These are phyloP conservation scores for Drosophila obscura DNA, from an alignment of 1,140 invertebrate species.

Conservation along the genomic window DNA sequence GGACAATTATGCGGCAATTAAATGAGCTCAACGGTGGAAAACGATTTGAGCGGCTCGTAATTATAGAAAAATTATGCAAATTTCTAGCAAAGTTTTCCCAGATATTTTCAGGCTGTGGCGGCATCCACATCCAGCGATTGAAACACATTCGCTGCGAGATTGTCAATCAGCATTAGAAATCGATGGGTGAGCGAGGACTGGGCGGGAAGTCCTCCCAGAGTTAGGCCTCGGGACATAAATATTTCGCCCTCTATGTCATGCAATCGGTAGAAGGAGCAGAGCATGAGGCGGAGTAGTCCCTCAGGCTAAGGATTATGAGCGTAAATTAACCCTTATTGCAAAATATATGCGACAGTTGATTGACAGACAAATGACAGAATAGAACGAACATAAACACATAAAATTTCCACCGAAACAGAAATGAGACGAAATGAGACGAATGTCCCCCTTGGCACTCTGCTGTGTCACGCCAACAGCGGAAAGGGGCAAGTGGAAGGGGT, in stretches of 20 bases:
- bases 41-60: constrained; percentile 33
- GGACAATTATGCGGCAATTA: constrained; percentile 72
- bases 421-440: constrained; percentile 7
- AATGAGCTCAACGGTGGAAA: constrained; percentile 57
- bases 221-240: constrained; percentile 50
- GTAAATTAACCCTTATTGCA: constrained; percentile 82
- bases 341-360: constrained; percentile 81
- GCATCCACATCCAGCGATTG: constrained; percentile 8
- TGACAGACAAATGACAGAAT: constrained; percentile 79
- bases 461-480: too few relatives aligned
- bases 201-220: constrained; percentile 22
- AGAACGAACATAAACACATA: constrained; percentile 40
- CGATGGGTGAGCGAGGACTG: constrained; percentile 42
- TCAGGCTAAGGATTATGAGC: constrained; percentile 73
- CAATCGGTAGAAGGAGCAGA: constrained; percentile 24
- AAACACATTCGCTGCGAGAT: constrained; percentile 19
- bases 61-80: constrained; percentile 66
- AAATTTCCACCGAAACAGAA: constrained; percentile 43
- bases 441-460: neutral
- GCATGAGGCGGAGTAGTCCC: neutral
- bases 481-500: neutral
- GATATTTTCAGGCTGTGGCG: constrained; percentile 1
- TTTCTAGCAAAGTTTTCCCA: constrained; percentile 24
- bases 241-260: constrained; percentile 40
- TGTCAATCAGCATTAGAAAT: constrained; percentile 81